phyloP scores from a whole-genome alignment of 2,113 vertebrate genomes.

The Clarias batrachus region DNA sequence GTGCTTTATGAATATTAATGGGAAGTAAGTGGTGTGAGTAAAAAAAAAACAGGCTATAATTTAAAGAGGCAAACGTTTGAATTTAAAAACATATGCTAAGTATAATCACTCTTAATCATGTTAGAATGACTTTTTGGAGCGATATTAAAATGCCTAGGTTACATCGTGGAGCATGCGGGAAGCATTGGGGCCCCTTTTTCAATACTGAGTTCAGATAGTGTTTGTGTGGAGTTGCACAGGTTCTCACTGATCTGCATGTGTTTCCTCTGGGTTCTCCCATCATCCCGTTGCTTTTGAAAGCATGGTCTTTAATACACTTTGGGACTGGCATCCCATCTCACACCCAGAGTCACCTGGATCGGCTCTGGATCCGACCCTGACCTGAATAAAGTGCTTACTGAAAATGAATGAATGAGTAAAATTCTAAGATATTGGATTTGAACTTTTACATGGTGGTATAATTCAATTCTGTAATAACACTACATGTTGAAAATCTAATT shows the following conservation, averaged over 20 bases:
- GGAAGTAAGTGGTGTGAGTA: not conserved
- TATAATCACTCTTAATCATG: no score
- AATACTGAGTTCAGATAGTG: not conserved
- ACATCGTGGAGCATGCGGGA: not conserved
- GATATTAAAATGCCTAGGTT: not conserved
- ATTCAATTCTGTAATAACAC: not conserved
- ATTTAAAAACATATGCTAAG: not conserved
- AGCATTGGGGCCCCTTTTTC: not conserved
- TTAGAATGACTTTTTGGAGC: not conserved
- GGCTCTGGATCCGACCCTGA: not conserved
- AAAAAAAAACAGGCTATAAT: not conserved
- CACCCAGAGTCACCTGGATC: not conserved
- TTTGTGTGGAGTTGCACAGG: not conserved
- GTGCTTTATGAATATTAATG: slow-evolving; percentile 1
- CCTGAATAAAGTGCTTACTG: not conserved
- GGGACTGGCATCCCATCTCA: not conserved
- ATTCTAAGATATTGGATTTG: not conserved
- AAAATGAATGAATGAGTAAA: not conserved
- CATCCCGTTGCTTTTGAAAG: no score
- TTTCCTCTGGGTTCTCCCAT: not conserved
- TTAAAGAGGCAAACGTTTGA: not conserved
- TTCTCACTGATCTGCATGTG: not conserved
- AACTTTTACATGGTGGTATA: not conserved
- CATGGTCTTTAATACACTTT: not conserved
- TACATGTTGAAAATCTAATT: not conserved